Evolutionary conservation across 2,113 vertebrate species (phyloP), one percentile per base, ranked within the genome.

Genomic region (Heloderma charlesbogerti): DNA sequence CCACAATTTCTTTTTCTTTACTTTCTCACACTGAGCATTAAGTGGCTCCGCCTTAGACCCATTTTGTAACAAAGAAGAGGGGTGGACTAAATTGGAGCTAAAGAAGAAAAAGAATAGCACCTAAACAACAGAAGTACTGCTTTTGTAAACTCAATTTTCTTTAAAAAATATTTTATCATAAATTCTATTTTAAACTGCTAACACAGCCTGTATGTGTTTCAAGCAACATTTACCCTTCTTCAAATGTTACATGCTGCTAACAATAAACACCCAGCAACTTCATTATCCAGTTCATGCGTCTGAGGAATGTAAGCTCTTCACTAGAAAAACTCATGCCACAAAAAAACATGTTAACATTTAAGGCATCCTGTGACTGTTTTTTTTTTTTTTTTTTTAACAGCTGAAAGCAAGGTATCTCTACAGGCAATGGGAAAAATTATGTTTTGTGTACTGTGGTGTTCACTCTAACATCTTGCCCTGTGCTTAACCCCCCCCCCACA

Each of bases 321-420:
- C 80, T 57, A 60, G 31, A 40, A 82, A 89, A n/a, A 66, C 22
- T 71, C 3, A 9, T 67, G 13, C 54, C 9, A 51, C 77, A 88
- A 84, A 34, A 89, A 89, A 89, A n/a, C 45, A 3, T 74, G 81
- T 57, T 45, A 37, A 12, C 34, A n/a, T 75, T 75, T n/a, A 60
- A 13, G 54, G 31, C 84, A 34, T 7, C 29, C 29, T 37, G 45
- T 34, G 71, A n/a, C 37, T 34, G 15, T 7, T 57, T 57, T n/a
- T n/a, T n/a, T n/a, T n/a, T n/a, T n/a, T n/a, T n/a, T 89, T 57
- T 8, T 89, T 67, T 89, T 74, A 74, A 60, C 12, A 43, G 69
- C 80, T n/a, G 2, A 74, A 74, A 31, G 18, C 22, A 60, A 74
- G 27, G 6, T 9, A 45, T 63, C 7, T 43, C 43, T n/a, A n/a